Conservation (phyloP, 2,113 vertebrate genomes). For the Ibidorhyncha struthersii region DNA sequence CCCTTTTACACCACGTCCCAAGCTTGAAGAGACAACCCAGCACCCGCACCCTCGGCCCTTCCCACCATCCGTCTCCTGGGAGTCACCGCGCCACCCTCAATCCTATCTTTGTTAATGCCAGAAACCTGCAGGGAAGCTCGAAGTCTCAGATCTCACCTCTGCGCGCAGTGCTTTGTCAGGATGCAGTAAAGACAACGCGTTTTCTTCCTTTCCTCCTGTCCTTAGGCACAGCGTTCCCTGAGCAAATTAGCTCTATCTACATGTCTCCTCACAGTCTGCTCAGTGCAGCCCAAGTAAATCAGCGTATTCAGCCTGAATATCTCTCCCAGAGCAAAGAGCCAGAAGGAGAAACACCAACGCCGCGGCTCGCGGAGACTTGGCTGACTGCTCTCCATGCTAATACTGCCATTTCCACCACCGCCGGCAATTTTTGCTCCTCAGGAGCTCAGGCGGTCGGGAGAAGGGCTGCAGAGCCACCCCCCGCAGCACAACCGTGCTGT, state of each 20-base stretch:
- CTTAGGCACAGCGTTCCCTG: neutral
- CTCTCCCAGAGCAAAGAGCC: neutral
- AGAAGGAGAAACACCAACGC: neutral
- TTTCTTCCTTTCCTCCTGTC: neutral
- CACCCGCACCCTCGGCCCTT: neutral
- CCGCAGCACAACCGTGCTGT: no score
- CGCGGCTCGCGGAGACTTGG: accelerated
- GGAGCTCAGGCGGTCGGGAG: neutral
- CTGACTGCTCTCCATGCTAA: neutral
- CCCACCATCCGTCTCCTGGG: neutral
- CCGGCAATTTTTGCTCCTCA: neutral
- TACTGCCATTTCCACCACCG: neutral
- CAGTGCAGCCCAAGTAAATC: neutral
- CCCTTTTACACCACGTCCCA: neutral
- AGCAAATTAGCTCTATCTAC: neutral
- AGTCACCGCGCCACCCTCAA: neutral
- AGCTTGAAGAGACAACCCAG: neutral
- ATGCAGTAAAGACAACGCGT: accelerated
- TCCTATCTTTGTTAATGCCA: neutral
- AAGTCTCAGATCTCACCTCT: neutral
- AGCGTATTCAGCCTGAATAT: neutral
- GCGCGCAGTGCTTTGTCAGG: accelerated
- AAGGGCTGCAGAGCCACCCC: neutral
- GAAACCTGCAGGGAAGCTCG: neutral
- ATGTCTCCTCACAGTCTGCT: neutral